Evolutionary conservation across 2,888 invertebrate genomes (phyloP).

Genomic region (Euzophera pinguis): DNA sequence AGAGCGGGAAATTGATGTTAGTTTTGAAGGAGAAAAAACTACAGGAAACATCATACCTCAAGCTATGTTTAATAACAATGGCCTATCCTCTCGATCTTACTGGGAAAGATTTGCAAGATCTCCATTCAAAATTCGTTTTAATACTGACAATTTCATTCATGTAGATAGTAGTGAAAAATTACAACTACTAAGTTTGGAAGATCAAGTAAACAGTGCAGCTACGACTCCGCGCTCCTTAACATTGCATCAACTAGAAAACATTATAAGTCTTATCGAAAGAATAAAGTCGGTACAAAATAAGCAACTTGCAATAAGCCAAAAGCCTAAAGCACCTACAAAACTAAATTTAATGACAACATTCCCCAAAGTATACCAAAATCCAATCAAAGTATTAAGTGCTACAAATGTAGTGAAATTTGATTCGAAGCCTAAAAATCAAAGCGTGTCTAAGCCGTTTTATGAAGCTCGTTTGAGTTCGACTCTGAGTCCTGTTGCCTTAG

Average conservation of each 20-base stretch:
- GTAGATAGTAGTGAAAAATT: conserved; percentile 51
- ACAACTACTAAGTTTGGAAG: conserved; percentile 56
- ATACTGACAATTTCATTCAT: conserved; percentile 31
- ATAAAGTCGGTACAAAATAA: neutral
- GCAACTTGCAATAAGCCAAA: conserved; percentile 17
- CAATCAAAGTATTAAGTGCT: neutral
- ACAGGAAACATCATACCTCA: conserved; percentile 26
- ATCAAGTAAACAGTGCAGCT: conserved; percentile 49
- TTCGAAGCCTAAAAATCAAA: neutral
- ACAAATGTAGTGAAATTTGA: neutral
- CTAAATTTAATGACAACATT: neutral
- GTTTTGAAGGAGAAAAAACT: conserved; percentile 31
- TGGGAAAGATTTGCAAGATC: conserved; percentile 69
- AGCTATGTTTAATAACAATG: conserved; percentile 43
- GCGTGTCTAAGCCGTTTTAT: neutral
- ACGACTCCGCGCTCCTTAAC: conserved; percentile 40
- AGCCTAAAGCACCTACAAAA: conserved; percentile 19
- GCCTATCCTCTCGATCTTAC: conserved; percentile 46
- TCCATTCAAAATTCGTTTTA: conserved; percentile 36
- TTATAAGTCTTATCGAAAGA: conserved; percentile 46
- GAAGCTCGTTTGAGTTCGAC: neutral
- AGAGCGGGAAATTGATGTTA: conserved; percentile 39
- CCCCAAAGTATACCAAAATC: neutral
- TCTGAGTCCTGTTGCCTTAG: neutral
- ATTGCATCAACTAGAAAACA: conserved; percentile 60